phyloP scores from a whole-genome alignment of 2,888 invertebrate species.

The Glomeris marginata region DNA sequence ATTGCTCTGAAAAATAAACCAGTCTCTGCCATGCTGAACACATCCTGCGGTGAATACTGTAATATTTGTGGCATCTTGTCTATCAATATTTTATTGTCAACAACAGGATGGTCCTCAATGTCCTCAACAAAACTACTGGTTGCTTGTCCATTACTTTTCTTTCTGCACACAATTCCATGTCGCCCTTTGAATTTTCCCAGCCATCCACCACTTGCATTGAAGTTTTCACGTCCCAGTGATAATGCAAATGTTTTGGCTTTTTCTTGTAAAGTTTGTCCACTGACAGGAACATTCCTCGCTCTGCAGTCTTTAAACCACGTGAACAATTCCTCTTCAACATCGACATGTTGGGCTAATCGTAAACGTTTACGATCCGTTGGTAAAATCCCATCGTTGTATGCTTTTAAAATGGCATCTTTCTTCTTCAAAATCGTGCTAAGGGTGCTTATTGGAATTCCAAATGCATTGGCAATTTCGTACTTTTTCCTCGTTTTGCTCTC shows the following conservation, averaged over 20 bases:
- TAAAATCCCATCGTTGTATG: too few relatives aligned
- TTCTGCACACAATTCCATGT: neutral
- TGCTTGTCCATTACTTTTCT: neutral
- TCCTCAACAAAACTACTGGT: too few relatives aligned
- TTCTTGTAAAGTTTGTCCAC: slow-evolving; percentile 1
- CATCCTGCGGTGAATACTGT: neutral
- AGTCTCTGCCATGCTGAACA: slow-evolving; percentile 18
- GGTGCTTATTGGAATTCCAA: too few relatives aligned
- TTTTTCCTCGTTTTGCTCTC: too few relatives aligned
- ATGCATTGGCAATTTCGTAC: too few relatives aligned
- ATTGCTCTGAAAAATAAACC: slow-evolving; percentile 16
- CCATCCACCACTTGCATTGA: slow-evolving; percentile 3
- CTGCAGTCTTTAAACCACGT: neutral
- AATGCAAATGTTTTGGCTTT: neutral
- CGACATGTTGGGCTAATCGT: too few relatives aligned
- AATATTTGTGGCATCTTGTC: neutral
- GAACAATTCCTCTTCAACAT: neutral
- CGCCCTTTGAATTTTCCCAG: neutral
- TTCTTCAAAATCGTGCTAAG: too few relatives aligned
- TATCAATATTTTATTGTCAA: neutral
- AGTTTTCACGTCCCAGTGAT: neutral
- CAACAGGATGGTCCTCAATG: neutral
- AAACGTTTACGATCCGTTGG: too few relatives aligned
- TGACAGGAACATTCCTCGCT: neutral
- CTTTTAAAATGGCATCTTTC: too few relatives aligned